Conservation (phyloP, 1,140 invertebrate genomes). For the Prorops nasuta region DNA sequence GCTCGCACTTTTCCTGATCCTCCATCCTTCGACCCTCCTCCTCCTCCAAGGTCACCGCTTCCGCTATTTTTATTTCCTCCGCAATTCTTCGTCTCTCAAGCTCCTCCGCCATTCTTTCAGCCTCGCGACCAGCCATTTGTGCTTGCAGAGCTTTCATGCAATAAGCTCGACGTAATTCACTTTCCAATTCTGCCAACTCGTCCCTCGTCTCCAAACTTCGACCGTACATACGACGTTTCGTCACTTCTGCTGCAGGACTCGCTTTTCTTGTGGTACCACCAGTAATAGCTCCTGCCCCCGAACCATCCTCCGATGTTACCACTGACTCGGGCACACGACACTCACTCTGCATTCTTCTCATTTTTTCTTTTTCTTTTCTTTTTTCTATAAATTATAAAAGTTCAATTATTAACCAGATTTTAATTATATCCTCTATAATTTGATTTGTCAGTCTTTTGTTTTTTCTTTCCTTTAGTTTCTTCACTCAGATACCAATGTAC, state of each 20-base stretch:
- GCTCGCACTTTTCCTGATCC: background rate
- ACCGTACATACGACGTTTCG: background rate
- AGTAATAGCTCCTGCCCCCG: too few relatives aligned
- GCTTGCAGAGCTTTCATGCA: constrained; percentile 30
- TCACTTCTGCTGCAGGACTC: background rate
- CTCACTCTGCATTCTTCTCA: too few relatives aligned
- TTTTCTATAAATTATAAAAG: too few relatives aligned
- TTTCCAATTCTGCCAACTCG: constrained; percentile 28
- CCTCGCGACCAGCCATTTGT: constrained; percentile 32
- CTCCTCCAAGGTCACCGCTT: constrained; percentile 2
- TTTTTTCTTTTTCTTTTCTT: too few relatives aligned
- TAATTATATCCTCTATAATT: too few relatives aligned
- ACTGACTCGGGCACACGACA: too few relatives aligned
- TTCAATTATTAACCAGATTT: too few relatives aligned
- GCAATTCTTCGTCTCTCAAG: constrained; percentile 17
- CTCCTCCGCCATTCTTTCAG: constrained; percentile 18
- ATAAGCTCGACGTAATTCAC: constrained; percentile 39
- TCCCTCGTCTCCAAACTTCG: constrained; percentile 14
- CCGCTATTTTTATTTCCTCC: constrained; percentile 8
- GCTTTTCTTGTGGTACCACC: too few relatives aligned
- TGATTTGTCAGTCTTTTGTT: too few relatives aligned
- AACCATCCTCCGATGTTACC: too few relatives aligned
- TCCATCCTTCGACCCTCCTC: constrained; percentile 4
- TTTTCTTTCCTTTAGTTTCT: too few relatives aligned
- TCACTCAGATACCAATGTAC: too few relatives aligned